These are phyloP conservation scores for Glomeris maerens DNA, from an alignment of 1,140 invertebrate genomes.

Conservation along the genomic window DNA sequence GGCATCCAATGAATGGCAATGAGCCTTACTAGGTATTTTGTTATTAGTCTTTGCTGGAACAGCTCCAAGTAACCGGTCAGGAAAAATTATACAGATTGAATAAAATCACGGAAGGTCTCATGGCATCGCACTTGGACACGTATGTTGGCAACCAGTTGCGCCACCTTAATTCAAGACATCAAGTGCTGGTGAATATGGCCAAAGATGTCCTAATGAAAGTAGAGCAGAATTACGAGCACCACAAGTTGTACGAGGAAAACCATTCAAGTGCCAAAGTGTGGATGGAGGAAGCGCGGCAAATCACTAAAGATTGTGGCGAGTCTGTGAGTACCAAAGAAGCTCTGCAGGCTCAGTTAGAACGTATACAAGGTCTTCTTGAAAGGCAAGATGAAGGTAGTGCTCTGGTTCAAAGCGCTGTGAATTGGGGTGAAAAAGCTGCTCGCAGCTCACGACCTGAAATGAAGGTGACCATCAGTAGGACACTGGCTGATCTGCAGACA, in stretches of 20 bases:
- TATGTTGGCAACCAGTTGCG: slow-evolving; percentile 82
- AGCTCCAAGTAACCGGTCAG: slow-evolving; percentile 62
- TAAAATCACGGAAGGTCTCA: slow-evolving; percentile 51
- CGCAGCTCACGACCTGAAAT: slow-evolving; percentile 77
- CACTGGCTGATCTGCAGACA: slow-evolving; percentile 77
- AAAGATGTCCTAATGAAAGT: slow-evolving; percentile 88
- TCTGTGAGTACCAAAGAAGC: slow-evolving; percentile 64
- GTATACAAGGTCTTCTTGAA: slow-evolving; percentile 46
- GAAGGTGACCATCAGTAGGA: slow-evolving; percentile 66
- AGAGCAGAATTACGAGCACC: slow-evolving; percentile 75
- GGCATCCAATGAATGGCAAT: too few species aligned
- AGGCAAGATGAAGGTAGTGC: slow-evolving; percentile 82
- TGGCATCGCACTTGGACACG: slow-evolving; percentile 72
- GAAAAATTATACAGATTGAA: slow-evolving; percentile 71
- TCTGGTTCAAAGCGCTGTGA: slow-evolving; percentile 73
- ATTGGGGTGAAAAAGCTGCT: slow-evolving; percentile 80
- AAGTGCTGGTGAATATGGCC: slow-evolving; percentile 71
- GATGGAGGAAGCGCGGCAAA: slow-evolving; percentile 74
- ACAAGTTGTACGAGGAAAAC: slow-evolving; percentile 65
- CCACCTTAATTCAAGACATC: slow-evolving; percentile 78
- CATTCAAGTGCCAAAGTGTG: slow-evolving; percentile 64
- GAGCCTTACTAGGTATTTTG: slow-evolving; percentile 27
- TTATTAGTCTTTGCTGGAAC: slow-evolving; percentile 49
- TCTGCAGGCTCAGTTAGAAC: slow-evolving; percentile 62
- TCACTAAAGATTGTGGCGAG: slow-evolving; percentile 48